Conservation (phyloP, 2,888 invertebrate genomes). For the Loripinus fragilis region DNA sequence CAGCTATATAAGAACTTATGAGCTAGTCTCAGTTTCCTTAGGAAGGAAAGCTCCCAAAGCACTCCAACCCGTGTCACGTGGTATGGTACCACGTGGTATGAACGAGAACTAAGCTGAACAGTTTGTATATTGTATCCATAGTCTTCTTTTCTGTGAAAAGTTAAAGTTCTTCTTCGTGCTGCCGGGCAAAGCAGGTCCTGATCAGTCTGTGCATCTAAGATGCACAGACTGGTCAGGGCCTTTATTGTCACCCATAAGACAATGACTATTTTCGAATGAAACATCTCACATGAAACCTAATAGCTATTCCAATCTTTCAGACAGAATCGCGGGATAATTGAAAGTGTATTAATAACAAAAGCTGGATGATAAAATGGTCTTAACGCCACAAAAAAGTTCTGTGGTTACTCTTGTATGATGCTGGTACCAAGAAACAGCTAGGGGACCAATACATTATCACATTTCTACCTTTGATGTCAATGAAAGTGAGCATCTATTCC, state of each 20-base stretch:
- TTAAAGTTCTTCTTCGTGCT: too few species aligned
- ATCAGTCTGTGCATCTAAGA: too few species aligned
- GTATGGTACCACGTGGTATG: too few species aligned
- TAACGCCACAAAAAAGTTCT: slow-evolving; percentile 34
- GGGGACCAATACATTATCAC: slow-evolving; percentile 17
- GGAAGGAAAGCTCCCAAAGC: not conserved
- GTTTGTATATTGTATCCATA: too few species aligned
- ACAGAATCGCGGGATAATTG: slow-evolving; percentile 26
- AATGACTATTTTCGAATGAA: too few species aligned
- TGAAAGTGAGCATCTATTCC: too few species aligned
- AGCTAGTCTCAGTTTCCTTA: not conserved
- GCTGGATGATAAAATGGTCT: slow-evolving; percentile 29
- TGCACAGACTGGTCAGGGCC: too few species aligned
- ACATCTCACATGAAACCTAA: slow-evolving; percentile 8
- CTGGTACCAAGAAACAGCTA: slow-evolving; percentile 24
- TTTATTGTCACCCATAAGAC: too few species aligned
- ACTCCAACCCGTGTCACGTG: too few species aligned
- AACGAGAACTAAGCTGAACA: too few species aligned
- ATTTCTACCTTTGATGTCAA: slow-evolving; percentile 9
- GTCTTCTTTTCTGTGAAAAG: too few species aligned
- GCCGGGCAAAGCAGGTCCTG: too few species aligned
- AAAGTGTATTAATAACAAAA: slow-evolving; percentile 33
- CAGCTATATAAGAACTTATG: not conserved
- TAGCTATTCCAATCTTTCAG: not conserved
- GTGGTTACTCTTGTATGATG: slow-evolving; percentile 32